Conservation (phyloP, 2,888 invertebrate species). For the Drosophila yooni region DNA sequence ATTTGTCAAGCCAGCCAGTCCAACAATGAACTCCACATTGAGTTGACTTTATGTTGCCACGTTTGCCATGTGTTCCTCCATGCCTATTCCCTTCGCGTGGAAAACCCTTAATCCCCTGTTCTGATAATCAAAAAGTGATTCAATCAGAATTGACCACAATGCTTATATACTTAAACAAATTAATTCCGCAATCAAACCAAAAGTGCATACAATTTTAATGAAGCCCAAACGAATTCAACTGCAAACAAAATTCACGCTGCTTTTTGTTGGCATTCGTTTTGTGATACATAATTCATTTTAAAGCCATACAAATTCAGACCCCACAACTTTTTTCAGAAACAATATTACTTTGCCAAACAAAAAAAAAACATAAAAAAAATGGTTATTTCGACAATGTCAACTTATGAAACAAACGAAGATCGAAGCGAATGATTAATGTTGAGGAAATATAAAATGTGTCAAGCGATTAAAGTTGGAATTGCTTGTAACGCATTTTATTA, state of each 20-base stretch:
- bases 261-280: slow-evolving; percentile 30
- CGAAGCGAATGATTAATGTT: slow-evolving; percentile 71
- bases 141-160: slow-evolving; percentile 50
- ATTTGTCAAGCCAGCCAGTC: neutral
- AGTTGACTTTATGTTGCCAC: neutral
- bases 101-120: neutral
- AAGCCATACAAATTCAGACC: slow-evolving; percentile 2
- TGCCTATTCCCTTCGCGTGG: neutral
- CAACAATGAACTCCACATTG: neutral
- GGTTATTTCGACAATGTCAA: neutral
- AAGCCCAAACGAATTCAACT: slow-evolving; percentile 45
- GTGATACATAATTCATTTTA: slow-evolving; percentile 61
- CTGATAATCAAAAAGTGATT: slow-evolving; percentile 25
- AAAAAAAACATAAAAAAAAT: neutral
- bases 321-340: slow-evolving; percentile 63
- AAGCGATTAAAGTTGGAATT: slow-evolving; percentile 73
- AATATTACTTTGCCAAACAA: slow-evolving; percentile 12
- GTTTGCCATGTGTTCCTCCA: too few species aligned
- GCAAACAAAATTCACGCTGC: slow-evolving; percentile 45
- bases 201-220: slow-evolving; percentile 60
- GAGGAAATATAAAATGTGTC: slow-evolving; percentile 70
- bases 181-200: slow-evolving; percentile 45
- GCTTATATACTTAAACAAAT: slow-evolving; percentile 37
- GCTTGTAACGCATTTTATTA: slow-evolving; percentile 63
- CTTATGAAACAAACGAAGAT: slow-evolving; percentile 49